Evolutionary conservation across 2,113 vertebrate species (phyloP).

Genomic region (Stictonetta naevosa): DNA sequence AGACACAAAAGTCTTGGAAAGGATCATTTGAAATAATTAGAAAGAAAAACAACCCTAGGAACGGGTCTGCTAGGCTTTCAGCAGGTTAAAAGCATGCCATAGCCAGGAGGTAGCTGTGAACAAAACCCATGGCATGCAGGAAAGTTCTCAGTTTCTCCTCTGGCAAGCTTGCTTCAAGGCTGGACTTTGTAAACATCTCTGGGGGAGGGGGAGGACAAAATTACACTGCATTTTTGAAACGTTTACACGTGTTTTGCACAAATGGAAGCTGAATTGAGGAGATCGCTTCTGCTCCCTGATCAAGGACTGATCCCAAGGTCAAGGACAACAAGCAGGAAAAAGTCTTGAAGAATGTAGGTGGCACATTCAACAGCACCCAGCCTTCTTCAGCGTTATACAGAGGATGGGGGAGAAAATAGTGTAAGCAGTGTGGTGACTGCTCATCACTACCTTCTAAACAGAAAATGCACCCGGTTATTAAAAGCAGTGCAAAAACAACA

Average conservation of each 20-base stretch:
- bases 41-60: not conserved
- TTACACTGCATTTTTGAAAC: not conserved
- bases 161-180: conserved; percentile 9
- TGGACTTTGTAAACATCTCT: not conserved
- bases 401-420: not conserved
- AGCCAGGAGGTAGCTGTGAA: not conserved
- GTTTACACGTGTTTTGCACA: conserved; percentile 26
- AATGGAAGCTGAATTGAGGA: not conserved
- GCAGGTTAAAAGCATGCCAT: not conserved
- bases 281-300: not conserved
- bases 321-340: not conserved
- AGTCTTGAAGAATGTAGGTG: not conserved
- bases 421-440: not conserved
- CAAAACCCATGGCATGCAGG: not conserved
- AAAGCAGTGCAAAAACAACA: not conserved
- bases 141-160: conserved; percentile 28
- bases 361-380: not conserved
- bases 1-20: not conserved
- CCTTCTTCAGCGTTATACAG: not conserved
- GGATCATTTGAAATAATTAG: not conserved
- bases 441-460: not conserved
- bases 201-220: not conserved
- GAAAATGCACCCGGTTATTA: accelerated
- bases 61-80: not conserved
- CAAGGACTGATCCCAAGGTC: not conserved